Percentiles rank a stretch among this genome's conserved stretches.
phyloP scores from a whole-genome alignment of 92 coral and sea anemone species.

The Zoanthus gigantus region DNA sequence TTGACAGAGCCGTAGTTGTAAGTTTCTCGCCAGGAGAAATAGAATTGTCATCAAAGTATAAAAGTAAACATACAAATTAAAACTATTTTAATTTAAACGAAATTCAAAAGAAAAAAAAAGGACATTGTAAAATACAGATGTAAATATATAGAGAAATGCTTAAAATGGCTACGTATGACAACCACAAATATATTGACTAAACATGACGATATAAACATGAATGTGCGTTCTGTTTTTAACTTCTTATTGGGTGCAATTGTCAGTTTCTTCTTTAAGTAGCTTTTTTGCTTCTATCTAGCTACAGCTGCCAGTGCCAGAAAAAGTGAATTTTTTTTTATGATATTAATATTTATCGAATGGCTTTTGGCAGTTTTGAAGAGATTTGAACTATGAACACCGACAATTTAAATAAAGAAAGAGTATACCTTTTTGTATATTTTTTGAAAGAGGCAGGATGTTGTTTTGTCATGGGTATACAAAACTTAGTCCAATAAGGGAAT shows the following conservation, averaged over 20 bases:
- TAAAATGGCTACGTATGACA: not conserved
- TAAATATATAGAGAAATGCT: not conserved
- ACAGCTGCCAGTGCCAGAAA: too few species aligned
- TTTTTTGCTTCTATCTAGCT: too few species aligned
- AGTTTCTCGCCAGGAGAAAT: constrained; percentile 2
- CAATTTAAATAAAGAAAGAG: too few species aligned
- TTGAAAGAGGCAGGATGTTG: too few species aligned
- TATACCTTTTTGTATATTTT: too few species aligned
- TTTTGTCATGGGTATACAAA: too few species aligned
- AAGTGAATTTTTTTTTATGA: too few species aligned
- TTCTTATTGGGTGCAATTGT: not conserved
- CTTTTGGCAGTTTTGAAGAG: too few species aligned
- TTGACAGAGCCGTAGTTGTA: constrained; percentile 29
- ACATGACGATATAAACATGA: not conserved
- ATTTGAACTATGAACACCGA: too few species aligned
- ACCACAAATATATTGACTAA: constrained; percentile 31
- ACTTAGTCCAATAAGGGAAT: too few species aligned
- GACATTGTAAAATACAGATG: not conserved
- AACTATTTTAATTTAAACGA: not conserved
- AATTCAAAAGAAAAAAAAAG: not conserved
- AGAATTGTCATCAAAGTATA: not conserved
- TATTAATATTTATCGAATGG: too few species aligned
- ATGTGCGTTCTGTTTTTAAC: not conserved
- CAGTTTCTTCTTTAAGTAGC: too few species aligned
- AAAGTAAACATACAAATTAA: not conserved